These are phyloP conservation scores for Hedychridium roseum DNA, from an alignment of 2,888 invertebrate species.

Conservation along the genomic window DNA sequence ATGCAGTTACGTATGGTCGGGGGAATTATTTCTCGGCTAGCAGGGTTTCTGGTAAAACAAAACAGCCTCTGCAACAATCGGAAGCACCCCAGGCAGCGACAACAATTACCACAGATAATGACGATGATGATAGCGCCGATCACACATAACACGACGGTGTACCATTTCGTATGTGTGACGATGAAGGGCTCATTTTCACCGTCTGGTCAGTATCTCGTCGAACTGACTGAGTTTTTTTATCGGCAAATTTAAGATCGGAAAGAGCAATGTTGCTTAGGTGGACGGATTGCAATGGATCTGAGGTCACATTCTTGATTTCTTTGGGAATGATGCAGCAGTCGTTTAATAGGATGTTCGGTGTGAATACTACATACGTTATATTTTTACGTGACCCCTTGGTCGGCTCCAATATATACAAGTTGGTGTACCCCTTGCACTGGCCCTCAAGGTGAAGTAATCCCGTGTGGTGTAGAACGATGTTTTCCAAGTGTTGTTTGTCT, in stretches of 20 bases:
- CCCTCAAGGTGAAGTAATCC: too few species aligned
- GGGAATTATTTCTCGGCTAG: conserved; percentile 20
- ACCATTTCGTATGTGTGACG: conserved; percentile 26
- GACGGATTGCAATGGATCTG: too few species aligned
- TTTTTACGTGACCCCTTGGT: too few species aligned
- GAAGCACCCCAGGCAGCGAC: conserved; percentile 13
- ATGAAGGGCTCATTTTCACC: conserved; percentile 26
- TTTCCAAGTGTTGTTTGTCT: too few species aligned
- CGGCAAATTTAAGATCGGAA: conserved; percentile 27
- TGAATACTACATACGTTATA: too few species aligned
- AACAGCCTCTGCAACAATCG: conserved; percentile 9
- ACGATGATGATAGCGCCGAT: conserved; percentile 9
- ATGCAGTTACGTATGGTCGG: conserved; percentile 31
- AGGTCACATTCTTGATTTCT: too few species aligned
- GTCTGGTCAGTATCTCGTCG: conserved; percentile 25
- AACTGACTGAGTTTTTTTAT: conserved; percentile 32
- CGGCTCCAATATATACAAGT: too few species aligned
- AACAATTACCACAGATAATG: conserved; percentile 8
- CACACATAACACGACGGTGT: conserved; percentile 16
- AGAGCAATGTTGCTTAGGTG: conserved; percentile 30
- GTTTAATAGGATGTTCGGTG: too few species aligned
- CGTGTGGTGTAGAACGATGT: too few species aligned
- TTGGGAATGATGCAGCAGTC: too few species aligned
- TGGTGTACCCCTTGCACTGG: too few species aligned
- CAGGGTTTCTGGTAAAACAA: conserved; percentile 10